phyloP scores from a whole-genome alignment of 37 sponge, comb jelly and placozoan genomes.

The Diacarnus erythraeanus region DNA sequence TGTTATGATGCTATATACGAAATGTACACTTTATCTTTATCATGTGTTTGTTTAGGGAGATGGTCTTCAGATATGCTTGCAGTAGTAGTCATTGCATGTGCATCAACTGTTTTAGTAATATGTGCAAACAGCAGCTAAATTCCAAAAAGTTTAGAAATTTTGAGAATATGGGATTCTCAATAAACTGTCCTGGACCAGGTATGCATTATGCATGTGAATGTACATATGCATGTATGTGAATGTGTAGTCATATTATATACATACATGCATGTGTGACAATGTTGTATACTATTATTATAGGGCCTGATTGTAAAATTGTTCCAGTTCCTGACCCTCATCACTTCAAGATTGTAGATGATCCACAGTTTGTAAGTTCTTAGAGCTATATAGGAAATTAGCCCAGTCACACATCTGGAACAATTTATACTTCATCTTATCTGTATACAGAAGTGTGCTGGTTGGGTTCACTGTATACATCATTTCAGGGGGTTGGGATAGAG shows the following conservation, averaged over 20 bases:
- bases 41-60: constrained; percentile 12
- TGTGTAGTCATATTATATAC: too few species aligned
- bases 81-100: constrained; percentile 43
- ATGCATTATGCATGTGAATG: too few species aligned
- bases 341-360: constrained; percentile 56
- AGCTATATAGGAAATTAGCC: too few species aligned
- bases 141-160: constrained; percentile 37
- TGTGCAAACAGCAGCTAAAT: constrained; percentile 34
- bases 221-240: too few species aligned
- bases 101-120: constrained; percentile 31
- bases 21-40: background rate
- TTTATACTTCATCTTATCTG: too few species aligned
- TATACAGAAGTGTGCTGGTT: too few species aligned
- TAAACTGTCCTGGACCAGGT: constrained; percentile 64
- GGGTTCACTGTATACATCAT: too few species aligned
- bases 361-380: constrained; percentile 13
- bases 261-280: too few species aligned
- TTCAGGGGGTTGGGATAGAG: too few species aligned
- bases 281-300: background rate
- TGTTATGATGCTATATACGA: background rate
- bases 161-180: constrained; percentile 45
- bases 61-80: constrained; percentile 41
- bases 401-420: too few species aligned
- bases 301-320: constrained; percentile 13
- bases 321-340: constrained; percentile 71